Percentiles rank a stretch among this genome's conserved stretches.
Conservation (phyloP, 2,797 vertebrate genomes). For the Nyctalus aviator region DNA sequence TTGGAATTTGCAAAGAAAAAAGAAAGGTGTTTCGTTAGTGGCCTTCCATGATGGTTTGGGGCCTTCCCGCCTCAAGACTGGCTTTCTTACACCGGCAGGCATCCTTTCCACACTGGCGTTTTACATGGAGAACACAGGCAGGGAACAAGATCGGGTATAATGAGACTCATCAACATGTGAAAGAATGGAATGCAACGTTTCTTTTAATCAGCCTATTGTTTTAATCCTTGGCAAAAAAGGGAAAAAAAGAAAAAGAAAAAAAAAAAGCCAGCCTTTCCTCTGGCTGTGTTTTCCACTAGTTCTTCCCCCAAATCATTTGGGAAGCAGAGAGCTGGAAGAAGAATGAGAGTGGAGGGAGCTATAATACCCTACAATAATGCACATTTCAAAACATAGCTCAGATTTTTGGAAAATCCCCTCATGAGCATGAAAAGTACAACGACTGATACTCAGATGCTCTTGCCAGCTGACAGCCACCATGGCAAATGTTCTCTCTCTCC, state of each 20-base stretch:
- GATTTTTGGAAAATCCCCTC: conserved; percentile 77
- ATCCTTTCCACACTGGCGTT: conserved; percentile 54
- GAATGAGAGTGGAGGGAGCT: conserved; percentile 55
- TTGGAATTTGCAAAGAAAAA: conserved; percentile 35
- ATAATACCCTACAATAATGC: neutral
- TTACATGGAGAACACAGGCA: neutral
- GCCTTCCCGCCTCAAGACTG: neutral
- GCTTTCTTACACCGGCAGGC: neutral
- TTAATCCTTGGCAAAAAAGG: conserved; percentile 41
- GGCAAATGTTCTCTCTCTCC: conserved; percentile 66
- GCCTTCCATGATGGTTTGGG: neutral
- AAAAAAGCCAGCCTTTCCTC: conserved; percentile 40
- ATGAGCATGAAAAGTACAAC: conserved; percentile 46
- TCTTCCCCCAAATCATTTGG: conserved; percentile 62
- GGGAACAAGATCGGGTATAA: conserved; percentile 28
- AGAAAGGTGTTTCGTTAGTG: neutral
- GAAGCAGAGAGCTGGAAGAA: conserved; percentile 61
- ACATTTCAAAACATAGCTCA: conserved; percentile 70
- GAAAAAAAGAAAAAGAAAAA: neutral
- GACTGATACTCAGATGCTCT: conserved; percentile 50
- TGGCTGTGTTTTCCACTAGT: conserved; percentile 60
- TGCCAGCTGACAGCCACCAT: conserved; percentile 61
- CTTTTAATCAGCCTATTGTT: conserved; percentile 72
- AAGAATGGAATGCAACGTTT: conserved; percentile 68
- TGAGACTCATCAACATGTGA: conserved; percentile 57